Evolutionary conservation across 2,113 vertebrate genomes (phyloP), one percentile per base, ranked within the genome.

Genomic region (Thamnaconus septentrionalis): DNA sequence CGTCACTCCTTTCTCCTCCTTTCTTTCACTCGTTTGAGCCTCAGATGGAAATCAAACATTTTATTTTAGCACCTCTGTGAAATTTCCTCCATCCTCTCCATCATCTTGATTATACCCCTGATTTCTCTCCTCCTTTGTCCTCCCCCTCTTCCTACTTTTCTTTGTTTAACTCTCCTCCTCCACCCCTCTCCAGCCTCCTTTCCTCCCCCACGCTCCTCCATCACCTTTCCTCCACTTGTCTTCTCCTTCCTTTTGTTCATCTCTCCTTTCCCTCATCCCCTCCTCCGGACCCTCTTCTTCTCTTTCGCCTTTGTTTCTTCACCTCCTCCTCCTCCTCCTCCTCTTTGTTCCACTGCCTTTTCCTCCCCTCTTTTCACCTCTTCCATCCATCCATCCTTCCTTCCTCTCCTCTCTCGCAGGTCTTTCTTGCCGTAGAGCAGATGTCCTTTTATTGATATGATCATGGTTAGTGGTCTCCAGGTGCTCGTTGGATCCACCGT

Each of bases 371-470:
- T 64, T 55, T 51, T 53, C 61, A 42, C 65, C 54, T 48, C 60
- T 44, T 50, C 49, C 55, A 7, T 39, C 44, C 53, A 5, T 12
- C 18, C 12, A 3, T 12, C 46, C 11, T 18, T 42, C 6, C 4
- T 40, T 7, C 3, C 8, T 1, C 31, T 61, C 55, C 11, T 44
- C 42, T 47, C 3, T 0, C 63, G 10, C 41, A 41, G 6, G 39
- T 56, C 50, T 51, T 63, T 64, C 52, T 57, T 45, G 53, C 74
- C 8, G 7, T 59, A 53, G 60, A 85, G 75, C 87, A 85, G 82
- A 84, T 85, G 83, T 80, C 64, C 58, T 82, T 87, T 85, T 85
- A 85, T 87, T 81, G 79, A 84, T 87, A 82, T 83, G 80, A 87
- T 89, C 78, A 81, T 80, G 75, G 79, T 89, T 81, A 84, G 69